phyloP scores from a whole-genome alignment of 2,888 invertebrate species.

The Nymphalis urticae region DNA sequence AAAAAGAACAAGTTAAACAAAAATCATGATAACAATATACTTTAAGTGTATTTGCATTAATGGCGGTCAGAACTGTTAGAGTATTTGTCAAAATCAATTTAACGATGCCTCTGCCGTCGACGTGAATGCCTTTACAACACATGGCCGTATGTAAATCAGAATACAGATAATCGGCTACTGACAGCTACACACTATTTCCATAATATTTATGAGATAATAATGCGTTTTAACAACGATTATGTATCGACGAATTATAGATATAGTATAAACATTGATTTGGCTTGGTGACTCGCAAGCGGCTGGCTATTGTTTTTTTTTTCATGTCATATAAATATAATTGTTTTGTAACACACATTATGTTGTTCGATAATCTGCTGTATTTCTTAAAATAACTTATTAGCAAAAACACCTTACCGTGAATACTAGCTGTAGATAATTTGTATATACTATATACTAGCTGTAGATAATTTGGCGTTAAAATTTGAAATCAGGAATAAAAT shows the following conservation, averaged over 20 bases:
- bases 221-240: slow-evolving; percentile 1
- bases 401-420: no score
- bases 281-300: no score
- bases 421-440: no score
- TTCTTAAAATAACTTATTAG: no score
- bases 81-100: slow-evolving; percentile 56
- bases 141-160: slow-evolving; percentile 52
- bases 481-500: no score
- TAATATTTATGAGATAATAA: slow-evolving; percentile 29
- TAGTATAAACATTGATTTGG: background rate
- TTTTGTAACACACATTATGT: background rate
- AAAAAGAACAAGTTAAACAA: no score
- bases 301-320: background rate
- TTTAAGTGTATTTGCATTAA: background rate
- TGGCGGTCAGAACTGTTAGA: slow-evolving; percentile 5
- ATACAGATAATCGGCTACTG: slow-evolving; percentile 43
- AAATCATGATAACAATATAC: no score
- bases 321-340: background rate
- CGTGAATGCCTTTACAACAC: slow-evolving; percentile 46
- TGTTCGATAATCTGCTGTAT: background rate
- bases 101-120: slow-evolving; percentile 51
- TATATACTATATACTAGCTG: no score
- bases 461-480: no score
- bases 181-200: slow-evolving; percentile 31
- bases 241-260: background rate